A percentile compares a stretch with the other conserved stretches of the same genome.
Conservation (phyloP, 1,140 invertebrate species). For the Procambarus clarkii region DNA sequence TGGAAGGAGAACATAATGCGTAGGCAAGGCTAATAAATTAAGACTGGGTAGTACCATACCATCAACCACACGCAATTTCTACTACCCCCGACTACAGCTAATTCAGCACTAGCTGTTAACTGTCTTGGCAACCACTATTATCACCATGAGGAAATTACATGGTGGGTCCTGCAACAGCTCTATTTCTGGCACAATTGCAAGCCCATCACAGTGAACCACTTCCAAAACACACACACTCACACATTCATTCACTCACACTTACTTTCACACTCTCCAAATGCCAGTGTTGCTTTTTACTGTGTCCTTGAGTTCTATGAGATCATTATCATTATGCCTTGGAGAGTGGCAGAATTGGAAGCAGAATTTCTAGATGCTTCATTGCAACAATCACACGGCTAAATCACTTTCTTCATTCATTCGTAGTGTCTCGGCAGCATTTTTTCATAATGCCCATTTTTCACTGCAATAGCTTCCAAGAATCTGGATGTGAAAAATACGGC, state of each 20-base stretch:
- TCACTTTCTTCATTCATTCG: slow-evolving; percentile 41
- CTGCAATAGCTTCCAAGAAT: slow-evolving; percentile 50
- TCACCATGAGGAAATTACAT: slow-evolving; percentile 36
- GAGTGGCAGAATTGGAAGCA: slow-evolving; percentile 32
- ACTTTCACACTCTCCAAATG: slow-evolving; percentile 22
- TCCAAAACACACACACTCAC: slow-evolving; percentile 14
- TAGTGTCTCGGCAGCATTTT: slow-evolving; percentile 29
- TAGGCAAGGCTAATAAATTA: slow-evolving; percentile 68
- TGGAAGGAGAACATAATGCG: slow-evolving; percentile 63
- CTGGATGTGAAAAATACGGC: slow-evolving; percentile 55
- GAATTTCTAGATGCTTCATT: slow-evolving; percentile 14
- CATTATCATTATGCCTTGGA: slow-evolving; percentile 53
- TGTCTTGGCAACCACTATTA: slow-evolving; percentile 58
- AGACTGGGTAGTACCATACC: slow-evolving; percentile 61
- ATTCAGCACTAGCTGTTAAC: slow-evolving; percentile 52
- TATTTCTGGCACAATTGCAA: slow-evolving; percentile 41
- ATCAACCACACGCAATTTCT: slow-evolving; percentile 55
- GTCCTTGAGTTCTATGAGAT: slow-evolving; percentile 67
- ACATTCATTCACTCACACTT: not conserved
- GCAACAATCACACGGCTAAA: slow-evolving; percentile 11
- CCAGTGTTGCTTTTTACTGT: slow-evolving; percentile 43
- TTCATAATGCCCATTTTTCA: slow-evolving; percentile 65
- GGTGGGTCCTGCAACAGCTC: slow-evolving; percentile 43
- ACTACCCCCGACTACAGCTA: slow-evolving; percentile 66
- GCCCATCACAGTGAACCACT: slow-evolving; percentile 31